Base-by-base conservation (phyloP, 2,888 invertebrate species). In the Melitaea athalia region DNA sequence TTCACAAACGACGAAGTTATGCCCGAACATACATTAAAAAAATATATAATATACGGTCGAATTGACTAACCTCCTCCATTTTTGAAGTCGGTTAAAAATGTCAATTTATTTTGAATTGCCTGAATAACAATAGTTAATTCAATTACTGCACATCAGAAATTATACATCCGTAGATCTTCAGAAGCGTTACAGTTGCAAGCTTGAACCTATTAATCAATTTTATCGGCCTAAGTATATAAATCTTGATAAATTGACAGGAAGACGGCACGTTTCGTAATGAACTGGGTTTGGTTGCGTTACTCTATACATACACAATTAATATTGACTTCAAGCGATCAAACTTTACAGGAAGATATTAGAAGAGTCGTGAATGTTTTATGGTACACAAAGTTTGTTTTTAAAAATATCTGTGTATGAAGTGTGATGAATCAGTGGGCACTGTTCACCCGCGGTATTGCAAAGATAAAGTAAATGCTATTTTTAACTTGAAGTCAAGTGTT, bases 191-290 rank as follows among this genome's bases (percentile, higher is more conserved):
- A 53, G 53, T 53, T 61, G 14, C n/a, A 24, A n/a, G 14, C 50
- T 42, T 60, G 11, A 14, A 24, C 17, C 60, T 31, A 17, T 61
- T 60, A 42, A 49, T 61, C 61, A 61, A 61, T 61, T 66, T 61
- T 61, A 61, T 55, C 53, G 15, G 7, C n/a, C 12, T 47, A 65
- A 45, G 45, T 53, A 53, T 42, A 50, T 47, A 61, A 66, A 66
- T 61, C 61, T 47, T 60, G 45, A 60, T 65, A 53, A 59, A 66
- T 43, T 47, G 45, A 52, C 33, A 65, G 24, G 15, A 60, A 64
- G 42, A 50, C 17, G 17, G 42, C 14, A 14, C 43, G 50, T 64
- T 50, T 64, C 57, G 59, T 59, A 59, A 52, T 59, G 31, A 49
- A 15, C 33, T 62, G 15, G 52, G 53, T 11, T 57, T n/a, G 42